Base-by-base conservation (phyloP, 2,113 vertebrate genomes). In the Crotalus viridis region DNA sequence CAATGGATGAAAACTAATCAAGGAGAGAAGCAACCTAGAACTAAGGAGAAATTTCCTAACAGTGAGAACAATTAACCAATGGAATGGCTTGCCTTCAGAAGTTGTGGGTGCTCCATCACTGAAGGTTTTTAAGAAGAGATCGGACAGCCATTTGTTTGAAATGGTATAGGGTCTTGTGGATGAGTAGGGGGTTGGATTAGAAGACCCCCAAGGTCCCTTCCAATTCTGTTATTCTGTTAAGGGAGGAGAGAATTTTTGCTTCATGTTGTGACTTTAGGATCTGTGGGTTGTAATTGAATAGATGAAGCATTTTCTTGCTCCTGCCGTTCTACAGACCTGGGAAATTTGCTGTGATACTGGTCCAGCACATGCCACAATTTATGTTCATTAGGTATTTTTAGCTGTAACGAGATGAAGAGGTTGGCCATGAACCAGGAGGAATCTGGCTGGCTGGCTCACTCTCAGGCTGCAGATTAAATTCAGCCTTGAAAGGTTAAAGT, bases 401-500 rank as follows among this genome's bases (percentile, higher is more conserved):
- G 48, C 86, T 87, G 48, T 87, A 87, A 87, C 0, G 48, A 87
- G 86, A 87, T 87, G 86, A 87, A 87, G 87, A 57, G 56, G 69
- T 81, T 86, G 89, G 89, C 91, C 28, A 4, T 19, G 48, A 54
- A 61, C 51, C 55, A 87, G 24, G 3, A 55, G 39, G 69, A 57
- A 48, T 52, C 21, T 19, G 55, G 39, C 51, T 56, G 74, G 10
- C 69, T 61, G 97, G 97, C 98, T 64, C 61, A 17, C 74, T 85
- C 85, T 90, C 90, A 59, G 19, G 90, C 94, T 17, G 46, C 93
- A 5, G 28, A 95, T 1, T 85, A 96, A 94, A 95, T 96, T 96
- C 95, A 95, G 96, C 95, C 95, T 88, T 94, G 95, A 95, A 97
- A 97, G 96, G 95, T 96, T 97, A 93, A 96, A 95, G 96, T 81